These are phyloP conservation scores for Propithecus perrieri DNA, from an alignment of 2,797 vertebrate genomes.

Conservation along the genomic window DNA sequence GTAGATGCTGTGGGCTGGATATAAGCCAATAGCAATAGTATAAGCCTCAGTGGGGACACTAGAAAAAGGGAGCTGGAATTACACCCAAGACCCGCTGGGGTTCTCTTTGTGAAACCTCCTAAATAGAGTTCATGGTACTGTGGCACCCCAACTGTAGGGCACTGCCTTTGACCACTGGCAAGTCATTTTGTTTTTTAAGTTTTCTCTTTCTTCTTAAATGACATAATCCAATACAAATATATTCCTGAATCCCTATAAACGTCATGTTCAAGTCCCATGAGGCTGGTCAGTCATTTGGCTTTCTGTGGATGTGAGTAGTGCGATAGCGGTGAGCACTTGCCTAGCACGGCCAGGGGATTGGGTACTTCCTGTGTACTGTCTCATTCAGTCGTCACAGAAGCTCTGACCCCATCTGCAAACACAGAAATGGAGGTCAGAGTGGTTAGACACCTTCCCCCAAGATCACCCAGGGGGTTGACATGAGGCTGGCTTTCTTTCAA, in stretches of 20 bases:
- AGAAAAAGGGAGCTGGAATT: neutral
- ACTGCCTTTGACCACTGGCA: neutral
- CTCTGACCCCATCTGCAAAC: neutral
- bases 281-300: neutral
- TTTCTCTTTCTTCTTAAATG: neutral
- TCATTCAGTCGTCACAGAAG: neutral
- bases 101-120: neutral
- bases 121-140: neutral
- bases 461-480: neutral
- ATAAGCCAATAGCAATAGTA: neutral
- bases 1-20: neutral
- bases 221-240: neutral
- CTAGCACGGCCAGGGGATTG: neutral
- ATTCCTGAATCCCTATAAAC: neutral
- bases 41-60: neutral
- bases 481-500: neutral
- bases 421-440: neutral
- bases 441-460: too few relatives aligned
- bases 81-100: neutral
- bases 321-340: too few relatives aligned
- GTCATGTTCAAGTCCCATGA: neutral
- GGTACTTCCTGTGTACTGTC: neutral
- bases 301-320: neutral
- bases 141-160: neutral
- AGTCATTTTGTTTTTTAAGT: neutral